phyloP scores from a whole-genome alignment of 2,888 invertebrate species.

The Cheilosia vernalis region DNA sequence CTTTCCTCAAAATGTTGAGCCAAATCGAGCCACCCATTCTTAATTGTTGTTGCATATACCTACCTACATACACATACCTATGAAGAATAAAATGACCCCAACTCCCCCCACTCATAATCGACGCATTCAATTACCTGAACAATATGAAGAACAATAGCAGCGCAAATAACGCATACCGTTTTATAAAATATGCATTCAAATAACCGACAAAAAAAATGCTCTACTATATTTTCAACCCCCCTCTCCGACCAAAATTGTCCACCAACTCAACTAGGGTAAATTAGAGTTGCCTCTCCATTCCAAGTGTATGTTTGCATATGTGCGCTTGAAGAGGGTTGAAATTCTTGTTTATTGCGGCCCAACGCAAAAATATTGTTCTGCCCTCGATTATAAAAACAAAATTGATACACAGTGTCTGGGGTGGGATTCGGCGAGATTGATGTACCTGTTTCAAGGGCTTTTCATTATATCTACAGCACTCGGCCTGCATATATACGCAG shows the following conservation, averaged over 20 bases:
- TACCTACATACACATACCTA: too few relatives aligned
- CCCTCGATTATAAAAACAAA: slow-evolving; percentile 28
- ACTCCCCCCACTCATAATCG: too few relatives aligned
- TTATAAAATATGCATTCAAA: slow-evolving; percentile 33
- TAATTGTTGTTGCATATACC: too few relatives aligned
- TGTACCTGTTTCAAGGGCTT: slow-evolving; percentile 57
- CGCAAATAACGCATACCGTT: slow-evolving; percentile 1
- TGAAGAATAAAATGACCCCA: too few relatives aligned
- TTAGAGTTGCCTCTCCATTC: slow-evolving; percentile 10
- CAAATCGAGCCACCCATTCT: too few relatives aligned
- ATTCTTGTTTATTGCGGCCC: slow-evolving; percentile 49
- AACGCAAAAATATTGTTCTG: slow-evolving; percentile 49
- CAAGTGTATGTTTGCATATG: slow-evolving; percentile 42
- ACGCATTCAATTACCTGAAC: neutral
- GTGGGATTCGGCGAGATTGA: slow-evolving; percentile 19
- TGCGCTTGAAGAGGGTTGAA: slow-evolving; percentile 43
- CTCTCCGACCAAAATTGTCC: slow-evolving; percentile 9
- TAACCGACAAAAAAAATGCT: neutral
- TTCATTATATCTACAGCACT: slow-evolving; percentile 39
- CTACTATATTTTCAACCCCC: slow-evolving; percentile 15
- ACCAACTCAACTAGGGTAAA: neutral
- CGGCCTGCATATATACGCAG: slow-evolving; percentile 3
- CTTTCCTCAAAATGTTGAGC: too few relatives aligned
- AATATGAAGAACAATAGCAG: slow-evolving; percentile 5
- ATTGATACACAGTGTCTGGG: slow-evolving; percentile 26